Evolutionary conservation across 2,113 vertebrate genomes (phyloP).

Genomic region (Cochlearius cochlearius): DNA sequence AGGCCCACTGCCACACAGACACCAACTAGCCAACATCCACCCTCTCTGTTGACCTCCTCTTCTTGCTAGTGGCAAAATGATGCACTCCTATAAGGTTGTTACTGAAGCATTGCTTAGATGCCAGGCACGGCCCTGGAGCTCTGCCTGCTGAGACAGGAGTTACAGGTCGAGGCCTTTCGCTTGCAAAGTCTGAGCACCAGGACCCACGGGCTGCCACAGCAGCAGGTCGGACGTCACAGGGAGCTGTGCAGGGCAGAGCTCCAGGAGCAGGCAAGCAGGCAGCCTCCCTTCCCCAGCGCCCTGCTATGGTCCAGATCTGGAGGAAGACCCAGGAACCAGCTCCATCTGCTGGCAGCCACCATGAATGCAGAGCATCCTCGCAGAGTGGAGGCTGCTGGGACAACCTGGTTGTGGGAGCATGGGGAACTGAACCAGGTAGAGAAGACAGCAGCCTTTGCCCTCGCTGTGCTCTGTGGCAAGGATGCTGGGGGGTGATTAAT

Average conservation of each 20-base stretch:
- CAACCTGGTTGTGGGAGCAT: accelerated
- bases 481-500: not conserved
- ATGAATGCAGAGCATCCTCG: not conserved
- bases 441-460: not conserved
- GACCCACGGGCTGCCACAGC: not conserved
- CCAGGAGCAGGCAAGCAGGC: not conserved
- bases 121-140: not conserved
- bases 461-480: not conserved
- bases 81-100: not conserved
- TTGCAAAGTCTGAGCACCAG: not conserved
- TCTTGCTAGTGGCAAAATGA: not conserved
- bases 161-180: not conserved
- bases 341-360: constrained; percentile 46
- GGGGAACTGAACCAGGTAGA: not conserved
- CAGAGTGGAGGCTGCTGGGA: not conserved
- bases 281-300: not conserved
- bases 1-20: not conserved
- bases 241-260: not conserved
- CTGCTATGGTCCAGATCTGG: not conserved
- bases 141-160: not conserved
- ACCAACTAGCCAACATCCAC: not conserved
- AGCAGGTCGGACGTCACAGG: not conserved
- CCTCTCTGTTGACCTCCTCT: not conserved
- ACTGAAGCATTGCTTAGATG: not conserved
- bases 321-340: not conserved